A percentile compares a stretch with the other conserved stretches of the same genome.
Conservation (phyloP, 2,113 vertebrate genomes). For the Pristiophorus japonicus region DNA sequence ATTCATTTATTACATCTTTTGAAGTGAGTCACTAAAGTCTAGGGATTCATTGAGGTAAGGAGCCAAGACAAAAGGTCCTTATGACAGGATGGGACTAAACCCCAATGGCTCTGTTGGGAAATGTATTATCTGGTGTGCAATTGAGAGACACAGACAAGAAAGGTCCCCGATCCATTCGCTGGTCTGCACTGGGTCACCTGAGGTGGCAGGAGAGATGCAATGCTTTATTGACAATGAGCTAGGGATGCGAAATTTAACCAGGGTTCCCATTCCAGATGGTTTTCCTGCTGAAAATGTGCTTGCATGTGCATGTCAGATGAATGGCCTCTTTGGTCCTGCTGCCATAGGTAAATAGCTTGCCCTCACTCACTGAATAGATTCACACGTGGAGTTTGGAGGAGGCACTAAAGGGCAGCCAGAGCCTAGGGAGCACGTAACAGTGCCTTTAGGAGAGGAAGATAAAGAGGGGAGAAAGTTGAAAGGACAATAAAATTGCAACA, state of each 20-base stretch:
- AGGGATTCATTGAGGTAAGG: not conserved
- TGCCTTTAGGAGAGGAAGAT: not conserved
- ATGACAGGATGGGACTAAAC: not conserved
- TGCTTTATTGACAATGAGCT: not conserved
- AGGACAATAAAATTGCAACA: not conserved
- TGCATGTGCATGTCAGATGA: not conserved
- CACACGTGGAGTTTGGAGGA: not conserved
- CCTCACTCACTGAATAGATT: not conserved
- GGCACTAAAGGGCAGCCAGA: not conserved
- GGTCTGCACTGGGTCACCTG: not conserved
- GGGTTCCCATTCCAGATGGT: not conserved
- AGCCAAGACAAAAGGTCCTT: not conserved
- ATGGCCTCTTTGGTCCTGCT: not conserved
- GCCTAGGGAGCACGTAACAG: not conserved
- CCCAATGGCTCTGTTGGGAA: not conserved
- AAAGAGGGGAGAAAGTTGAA: not conserved
- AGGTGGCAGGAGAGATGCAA: not conserved
- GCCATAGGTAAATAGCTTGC: too few species aligned
- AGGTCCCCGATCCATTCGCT: not conserved
- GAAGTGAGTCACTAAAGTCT: not conserved
- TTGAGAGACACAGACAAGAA: not conserved
- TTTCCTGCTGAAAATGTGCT: not conserved
- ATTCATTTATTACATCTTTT: not conserved
- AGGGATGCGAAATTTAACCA: too few species aligned
- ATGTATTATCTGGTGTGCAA: not conserved